Evolutionary conservation across 1,140 invertebrate species (phyloP), one percentile per base, ranked within the genome.

Genomic region (Papilio dardanus): DNA sequence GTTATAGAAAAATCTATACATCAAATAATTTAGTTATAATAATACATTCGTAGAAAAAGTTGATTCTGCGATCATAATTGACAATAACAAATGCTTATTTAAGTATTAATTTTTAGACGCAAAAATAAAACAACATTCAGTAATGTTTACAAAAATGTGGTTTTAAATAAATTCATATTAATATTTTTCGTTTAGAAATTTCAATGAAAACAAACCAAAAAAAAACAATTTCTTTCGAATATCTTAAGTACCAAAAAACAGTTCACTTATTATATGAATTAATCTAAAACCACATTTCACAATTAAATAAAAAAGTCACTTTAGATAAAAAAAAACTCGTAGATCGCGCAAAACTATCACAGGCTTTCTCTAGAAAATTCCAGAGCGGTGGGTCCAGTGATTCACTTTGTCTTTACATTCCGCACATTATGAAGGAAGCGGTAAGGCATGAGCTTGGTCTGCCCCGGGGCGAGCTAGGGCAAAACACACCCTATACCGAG

Each of bases 381-480:
- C 31, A 73, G 50, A 73, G 50, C 71, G 71, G 71, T 73, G 71
- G 71, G 71, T 73, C 71, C 71, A 73, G 50, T 73, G 71, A 50
- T 73, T 35, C 28, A 54, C 71, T 21, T n/a, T n/a, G n/a, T n/a
- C n/a, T n/a, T 69, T 40, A 37, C 31, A 68, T n/a, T 69, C 19
- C 33, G 21, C 67, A 40, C 21, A 42, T 1, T 24, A 33, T 67
- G 71, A 77, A 71, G 67, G 46, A 74, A 79, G 79, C 78, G 66
- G 71, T 86, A 90, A 89, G 88, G 86, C 87, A 89, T 86, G 76
- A 82, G 79, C 82, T 86, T 83, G 84, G 83, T 83, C 83, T 86
- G 24, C 37, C 76, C 73, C 67, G 75, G 79, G 71, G 78, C 75
- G 46, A 37, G 67, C 79, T 77, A 77, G 78, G 79, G 77, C 69